Evolutionary conservation across 2,888 invertebrate species (phyloP).

Genomic region (Xanthorhoe spadicearia): DNA sequence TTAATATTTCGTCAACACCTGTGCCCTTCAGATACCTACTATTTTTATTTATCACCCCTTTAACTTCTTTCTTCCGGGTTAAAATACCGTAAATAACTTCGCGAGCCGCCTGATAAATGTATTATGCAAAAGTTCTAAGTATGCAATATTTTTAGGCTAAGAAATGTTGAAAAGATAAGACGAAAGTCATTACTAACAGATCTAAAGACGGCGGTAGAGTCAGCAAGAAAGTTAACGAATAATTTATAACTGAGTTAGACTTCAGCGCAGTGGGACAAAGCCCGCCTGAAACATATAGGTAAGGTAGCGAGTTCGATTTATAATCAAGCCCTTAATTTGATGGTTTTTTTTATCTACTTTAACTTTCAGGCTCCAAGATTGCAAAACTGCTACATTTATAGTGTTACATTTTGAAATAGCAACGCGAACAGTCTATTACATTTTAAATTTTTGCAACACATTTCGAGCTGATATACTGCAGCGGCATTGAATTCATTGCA

Average conservation of each 20-base stretch:
- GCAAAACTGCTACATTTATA: not conserved
- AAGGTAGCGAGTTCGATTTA: too few species aligned
- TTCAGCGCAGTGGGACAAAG: too few species aligned
- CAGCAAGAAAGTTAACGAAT: not conserved
- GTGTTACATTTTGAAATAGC: not conserved
- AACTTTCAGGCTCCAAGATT: too few species aligned
- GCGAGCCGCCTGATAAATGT: constrained; percentile 10
- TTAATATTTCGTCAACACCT: constrained; percentile 2
- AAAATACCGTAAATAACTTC: constrained; percentile 17
- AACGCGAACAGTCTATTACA: constrained; percentile 9
- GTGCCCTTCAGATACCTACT: not conserved
- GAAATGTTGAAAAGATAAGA: constrained; percentile 2
- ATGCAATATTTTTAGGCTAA: constrained; percentile 4
- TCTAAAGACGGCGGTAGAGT: not conserved
- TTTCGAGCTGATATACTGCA: constrained; percentile 16
- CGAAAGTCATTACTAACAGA: not conserved
- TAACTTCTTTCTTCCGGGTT: constrained; percentile 6
- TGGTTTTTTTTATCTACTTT: too few species aligned
- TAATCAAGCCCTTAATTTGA: too few species aligned
- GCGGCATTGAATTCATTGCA: constrained; percentile 24
- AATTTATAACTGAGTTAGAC: not conserved
- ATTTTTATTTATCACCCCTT: constrained; percentile 4
- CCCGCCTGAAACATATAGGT: too few species aligned
- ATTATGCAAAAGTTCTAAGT: constrained; percentile 10
- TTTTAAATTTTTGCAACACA: constrained; percentile 13